These are phyloP conservation scores for Halichoeres trimaculatus DNA, from an alignment of 2,113 vertebrate genomes.

Conservation along the genomic window DNA sequence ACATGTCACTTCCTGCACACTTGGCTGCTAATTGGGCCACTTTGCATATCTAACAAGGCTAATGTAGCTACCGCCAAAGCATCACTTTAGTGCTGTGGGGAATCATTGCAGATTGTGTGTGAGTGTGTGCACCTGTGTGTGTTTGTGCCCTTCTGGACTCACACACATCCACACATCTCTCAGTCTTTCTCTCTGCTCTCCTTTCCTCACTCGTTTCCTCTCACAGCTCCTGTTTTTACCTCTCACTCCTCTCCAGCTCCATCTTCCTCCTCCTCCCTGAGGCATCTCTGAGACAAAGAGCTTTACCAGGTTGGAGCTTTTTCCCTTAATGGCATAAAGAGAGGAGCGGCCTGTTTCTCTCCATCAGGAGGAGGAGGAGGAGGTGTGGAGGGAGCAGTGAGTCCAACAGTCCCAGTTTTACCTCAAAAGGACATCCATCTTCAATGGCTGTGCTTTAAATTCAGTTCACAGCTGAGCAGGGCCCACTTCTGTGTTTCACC, in stretches of 20 bases:
- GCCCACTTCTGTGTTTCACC: not conserved
- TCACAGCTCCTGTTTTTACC: slow-evolving; percentile 40
- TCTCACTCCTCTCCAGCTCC: slow-evolving; percentile 20
- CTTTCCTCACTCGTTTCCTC: slow-evolving; percentile 41
- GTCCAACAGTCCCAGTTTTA: not conserved
- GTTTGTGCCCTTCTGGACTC: slow-evolving; percentile 14
- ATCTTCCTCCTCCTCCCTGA: slow-evolving; percentile 31
- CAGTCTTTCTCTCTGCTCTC: not conserved
- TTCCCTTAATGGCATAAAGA: slow-evolving; percentile 14
- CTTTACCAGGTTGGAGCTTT: slow-evolving; percentile 37
- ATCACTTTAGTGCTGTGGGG: slow-evolving; percentile 79
- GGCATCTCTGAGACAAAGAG: slow-evolving; percentile 58
- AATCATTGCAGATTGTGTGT: not conserved
- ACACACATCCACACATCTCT: slow-evolving; percentile 10
- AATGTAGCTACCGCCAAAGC: slow-evolving; percentile 68
- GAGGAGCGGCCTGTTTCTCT: slow-evolving; percentile 3
- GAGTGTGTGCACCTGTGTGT: not conserved
- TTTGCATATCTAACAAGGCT: slow-evolving; percentile 81
- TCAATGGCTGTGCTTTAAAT: not conserved
- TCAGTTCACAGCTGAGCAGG: not conserved
- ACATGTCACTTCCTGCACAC: slow-evolving; percentile 75
- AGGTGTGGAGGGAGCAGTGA: not conserved
- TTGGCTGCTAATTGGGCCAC: slow-evolving; percentile 74
- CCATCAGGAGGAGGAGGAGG: slow-evolving; percentile 9
- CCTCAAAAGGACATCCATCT: not conserved